These are phyloP conservation scores for Morelia viridis DNA, from an alignment of 2,797 vertebrate genomes.

Conservation along the genomic window DNA sequence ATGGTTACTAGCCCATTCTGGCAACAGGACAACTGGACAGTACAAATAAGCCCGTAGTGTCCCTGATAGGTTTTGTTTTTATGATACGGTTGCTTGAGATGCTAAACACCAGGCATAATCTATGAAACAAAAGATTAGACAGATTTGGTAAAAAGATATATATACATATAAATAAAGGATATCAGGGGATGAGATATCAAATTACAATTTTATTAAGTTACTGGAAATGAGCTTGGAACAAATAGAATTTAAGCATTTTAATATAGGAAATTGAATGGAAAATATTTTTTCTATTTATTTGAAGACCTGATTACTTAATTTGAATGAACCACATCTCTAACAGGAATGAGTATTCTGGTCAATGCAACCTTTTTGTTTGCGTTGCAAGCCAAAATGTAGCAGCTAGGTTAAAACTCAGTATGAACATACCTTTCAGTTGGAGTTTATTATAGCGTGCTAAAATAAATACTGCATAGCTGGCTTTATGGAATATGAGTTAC, in stretches of 20 bases:
- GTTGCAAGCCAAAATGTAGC: not conserved
- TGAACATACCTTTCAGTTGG: not conserved
- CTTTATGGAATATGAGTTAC: not conserved
- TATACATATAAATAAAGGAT: not conserved
- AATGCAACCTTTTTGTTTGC: not conserved
- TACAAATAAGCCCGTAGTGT: not conserved
- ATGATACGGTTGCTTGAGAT: not conserved
- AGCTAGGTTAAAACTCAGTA: not conserved
- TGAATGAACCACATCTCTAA: not conserved
- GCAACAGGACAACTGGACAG: too few species aligned
- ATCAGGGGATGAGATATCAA: not conserved
- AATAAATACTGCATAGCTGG: not conserved
- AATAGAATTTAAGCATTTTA: not conserved
- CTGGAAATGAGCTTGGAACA: not conserved
- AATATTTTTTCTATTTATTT: not conserved
- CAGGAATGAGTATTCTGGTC: not conserved
- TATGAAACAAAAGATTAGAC: not conserved
- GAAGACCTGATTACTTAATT: not conserved
- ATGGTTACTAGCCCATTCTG: too few species aligned
- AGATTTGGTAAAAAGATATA: not conserved
- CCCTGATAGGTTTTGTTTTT: not conserved
- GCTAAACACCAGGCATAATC: not conserved
- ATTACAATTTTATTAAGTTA: not conserved
- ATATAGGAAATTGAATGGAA: not conserved
- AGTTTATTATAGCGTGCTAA: not conserved